Conservation (phyloP, 2,113 vertebrate species). For the Hypanus sabinus region DNA sequence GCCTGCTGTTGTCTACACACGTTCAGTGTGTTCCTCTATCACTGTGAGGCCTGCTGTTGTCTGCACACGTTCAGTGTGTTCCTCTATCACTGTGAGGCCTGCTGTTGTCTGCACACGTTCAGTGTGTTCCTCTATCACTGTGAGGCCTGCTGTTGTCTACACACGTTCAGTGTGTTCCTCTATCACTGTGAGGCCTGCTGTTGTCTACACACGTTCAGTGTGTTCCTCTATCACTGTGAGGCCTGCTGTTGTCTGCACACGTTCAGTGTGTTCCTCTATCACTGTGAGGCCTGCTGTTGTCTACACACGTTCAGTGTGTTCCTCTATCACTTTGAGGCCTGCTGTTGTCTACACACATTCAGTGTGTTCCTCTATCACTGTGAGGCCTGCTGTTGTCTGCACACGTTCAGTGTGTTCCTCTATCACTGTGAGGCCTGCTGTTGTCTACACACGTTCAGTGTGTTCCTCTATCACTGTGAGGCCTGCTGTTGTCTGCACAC, state of each 20-base stretch:
- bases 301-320: not conserved
- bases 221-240: not conserved
- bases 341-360: no score
- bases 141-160: not conserved
- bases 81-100: not conserved
- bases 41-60: not conserved
- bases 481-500: not conserved
- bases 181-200: not conserved
- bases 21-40: not conserved
- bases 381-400: not conserved
- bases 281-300: not conserved
- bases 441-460: not conserved
- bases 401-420: not conserved
- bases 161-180: not conserved
- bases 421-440: not conserved
- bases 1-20: not conserved
- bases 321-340: no score
- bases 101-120: not conserved
- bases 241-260: no score
- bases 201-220: not conserved
- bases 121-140: not conserved
- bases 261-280: no score
- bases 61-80: not conserved
- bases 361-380: no score
- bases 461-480: not conserved